Conservation (phyloP, 1,140 invertebrate genomes). For the Lepidurus apus region DNA sequence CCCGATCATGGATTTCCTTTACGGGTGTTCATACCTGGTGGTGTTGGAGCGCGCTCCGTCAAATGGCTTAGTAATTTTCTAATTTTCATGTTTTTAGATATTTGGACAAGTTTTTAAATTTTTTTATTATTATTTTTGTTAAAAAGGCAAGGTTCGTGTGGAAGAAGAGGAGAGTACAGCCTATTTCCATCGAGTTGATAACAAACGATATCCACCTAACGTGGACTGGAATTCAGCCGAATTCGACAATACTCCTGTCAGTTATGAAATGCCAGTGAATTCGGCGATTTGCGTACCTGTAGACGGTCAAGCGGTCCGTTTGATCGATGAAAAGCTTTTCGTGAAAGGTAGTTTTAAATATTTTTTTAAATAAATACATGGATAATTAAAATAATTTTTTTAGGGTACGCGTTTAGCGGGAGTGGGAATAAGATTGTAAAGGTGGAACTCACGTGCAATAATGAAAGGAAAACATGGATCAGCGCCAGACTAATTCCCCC, state of each 20-base stretch:
- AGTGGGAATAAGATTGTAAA: slow-evolving; percentile 23
- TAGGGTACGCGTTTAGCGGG: slow-evolving; percentile 31
- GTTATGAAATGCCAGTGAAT: slow-evolving; percentile 18
- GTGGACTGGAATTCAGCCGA: slow-evolving; percentile 27
- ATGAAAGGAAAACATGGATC: not conserved
- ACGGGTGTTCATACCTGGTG: slow-evolving; percentile 54
- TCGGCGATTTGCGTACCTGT: slow-evolving; percentile 19
- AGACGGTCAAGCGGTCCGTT: not conserved
- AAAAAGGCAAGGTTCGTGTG: slow-evolving; percentile 27
- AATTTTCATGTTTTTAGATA: not conserved
- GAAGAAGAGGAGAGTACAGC: slow-evolving; percentile 8
- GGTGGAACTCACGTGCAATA: slow-evolving; percentile 23
- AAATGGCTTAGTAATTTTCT: slow-evolving; percentile 65
- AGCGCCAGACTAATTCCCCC: not conserved
- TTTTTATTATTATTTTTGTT: not conserved
- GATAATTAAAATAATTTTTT: not conserved
- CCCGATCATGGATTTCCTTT: slow-evolving; percentile 57
- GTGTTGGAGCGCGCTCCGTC: slow-evolving; percentile 73
- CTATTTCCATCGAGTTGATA: slow-evolving; percentile 22
- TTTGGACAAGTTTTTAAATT: not conserved
- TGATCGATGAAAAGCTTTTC: not conserved
- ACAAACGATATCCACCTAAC: slow-evolving; percentile 30
- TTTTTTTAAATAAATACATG: too few relatives aligned
- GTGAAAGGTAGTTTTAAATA: slow-evolving; percentile 23
- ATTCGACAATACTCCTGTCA: slow-evolving; percentile 19